Conservation (phyloP, 2,888 invertebrate species). For the Chymomyza caudatula region DNA sequence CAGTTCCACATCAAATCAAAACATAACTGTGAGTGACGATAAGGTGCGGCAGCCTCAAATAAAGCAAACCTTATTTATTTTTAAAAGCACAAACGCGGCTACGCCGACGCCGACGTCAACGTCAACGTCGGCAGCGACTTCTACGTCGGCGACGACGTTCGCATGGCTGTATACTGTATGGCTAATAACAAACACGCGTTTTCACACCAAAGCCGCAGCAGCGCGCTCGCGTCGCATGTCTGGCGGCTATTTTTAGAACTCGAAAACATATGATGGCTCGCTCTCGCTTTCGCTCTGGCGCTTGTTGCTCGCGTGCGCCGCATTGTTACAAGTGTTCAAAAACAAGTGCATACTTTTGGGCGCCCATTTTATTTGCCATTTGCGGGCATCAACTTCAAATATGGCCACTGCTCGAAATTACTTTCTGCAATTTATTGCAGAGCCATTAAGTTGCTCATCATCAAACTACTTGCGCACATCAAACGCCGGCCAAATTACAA, state of each 20-base stretch:
- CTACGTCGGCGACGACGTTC: not conserved
- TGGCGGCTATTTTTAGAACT: constrained; percentile 54
- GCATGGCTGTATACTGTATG: too few species aligned
- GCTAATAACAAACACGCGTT: constrained; percentile 48
- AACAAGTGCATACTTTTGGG: constrained; percentile 46
- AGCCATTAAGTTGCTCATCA: not conserved
- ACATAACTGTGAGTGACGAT: not conserved
- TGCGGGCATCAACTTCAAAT: too few species aligned
- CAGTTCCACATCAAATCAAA: constrained; percentile 8
- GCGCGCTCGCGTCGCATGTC: constrained; percentile 46
- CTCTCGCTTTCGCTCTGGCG: constrained; percentile 32
- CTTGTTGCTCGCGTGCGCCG: constrained; percentile 24
- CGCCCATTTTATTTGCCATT: not conserved
- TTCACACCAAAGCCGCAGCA: constrained; percentile 38
- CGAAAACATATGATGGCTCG: constrained; percentile 22
- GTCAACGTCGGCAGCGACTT: not conserved
- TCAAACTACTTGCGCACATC: not conserved
- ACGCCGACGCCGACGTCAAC: too few species aligned
- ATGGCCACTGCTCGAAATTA: not conserved
- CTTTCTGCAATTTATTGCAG: not conserved
- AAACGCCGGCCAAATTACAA: not conserved
- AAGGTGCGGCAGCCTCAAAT: not conserved
- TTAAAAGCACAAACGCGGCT: constrained; percentile 2
- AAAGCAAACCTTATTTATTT: constrained; percentile 7
- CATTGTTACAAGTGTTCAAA: constrained; percentile 28